A percentile compares a stretch with the other conserved stretches of the same genome.
phyloP scores from a whole-genome alignment of 2,797 vertebrate genomes.

The Aplochiton taeniatus region DNA sequence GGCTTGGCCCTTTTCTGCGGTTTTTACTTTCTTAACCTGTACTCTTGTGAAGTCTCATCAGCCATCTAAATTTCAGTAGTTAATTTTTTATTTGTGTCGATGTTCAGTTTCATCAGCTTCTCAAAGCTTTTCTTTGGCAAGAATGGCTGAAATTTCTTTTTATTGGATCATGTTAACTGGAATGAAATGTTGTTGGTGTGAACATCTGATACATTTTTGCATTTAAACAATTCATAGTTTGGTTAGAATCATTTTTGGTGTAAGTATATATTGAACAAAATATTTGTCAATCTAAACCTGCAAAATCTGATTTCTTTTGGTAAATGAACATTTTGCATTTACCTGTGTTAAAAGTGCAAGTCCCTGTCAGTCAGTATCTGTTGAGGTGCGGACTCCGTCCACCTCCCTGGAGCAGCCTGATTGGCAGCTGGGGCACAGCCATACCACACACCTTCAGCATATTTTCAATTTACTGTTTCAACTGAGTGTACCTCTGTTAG shows the following conservation, averaged over 20 bases:
- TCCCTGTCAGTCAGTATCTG: too few species aligned
- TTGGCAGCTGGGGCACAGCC: constrained; percentile 18
- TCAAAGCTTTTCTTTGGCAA: neutral
- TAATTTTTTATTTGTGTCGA: constrained; percentile 10
- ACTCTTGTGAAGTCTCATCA: constrained; percentile 3
- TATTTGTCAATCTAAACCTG: constrained; percentile 49
- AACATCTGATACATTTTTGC: constrained; percentile 1
- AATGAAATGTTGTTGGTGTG: neutral
- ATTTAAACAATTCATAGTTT: constrained; percentile 9
- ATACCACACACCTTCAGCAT: neutral
- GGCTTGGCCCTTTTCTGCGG: neutral
- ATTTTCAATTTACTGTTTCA: constrained; percentile 21
- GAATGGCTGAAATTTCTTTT: neutral
- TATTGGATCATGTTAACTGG: constrained; percentile 3
- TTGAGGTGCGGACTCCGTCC: constrained; percentile 7
- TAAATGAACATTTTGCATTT: neutral
- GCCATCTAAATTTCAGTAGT: neutral
- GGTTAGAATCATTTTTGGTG: constrained; percentile 42
- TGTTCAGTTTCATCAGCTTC: constrained; percentile 7
- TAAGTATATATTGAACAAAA: constrained; percentile 54
- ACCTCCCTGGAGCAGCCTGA: neutral
- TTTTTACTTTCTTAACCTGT: constrained; percentile 6
- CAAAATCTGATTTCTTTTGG: constrained; percentile 10
- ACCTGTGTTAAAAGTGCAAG: too few species aligned
- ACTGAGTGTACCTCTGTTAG: neutral